These are phyloP conservation scores for Sander vitreus DNA, from an alignment of 2,113 vertebrate genomes.

Conservation along the genomic window DNA sequence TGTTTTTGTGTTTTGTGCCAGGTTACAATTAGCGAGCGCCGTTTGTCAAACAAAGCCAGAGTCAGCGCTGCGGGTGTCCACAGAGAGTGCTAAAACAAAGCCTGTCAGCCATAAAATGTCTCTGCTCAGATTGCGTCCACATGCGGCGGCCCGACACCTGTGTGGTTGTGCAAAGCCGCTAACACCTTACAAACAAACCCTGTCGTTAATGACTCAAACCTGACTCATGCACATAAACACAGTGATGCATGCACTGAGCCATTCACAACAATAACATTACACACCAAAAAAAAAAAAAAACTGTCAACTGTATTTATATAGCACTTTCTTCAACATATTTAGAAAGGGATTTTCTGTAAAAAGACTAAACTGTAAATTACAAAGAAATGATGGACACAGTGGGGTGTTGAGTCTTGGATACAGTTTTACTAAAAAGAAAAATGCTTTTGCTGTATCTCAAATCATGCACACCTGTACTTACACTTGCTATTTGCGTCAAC, in stretches of 20 bases:
- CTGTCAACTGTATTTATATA: background rate
- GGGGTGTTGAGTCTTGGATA: no score
- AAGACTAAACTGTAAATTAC: no score
- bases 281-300: background rate
- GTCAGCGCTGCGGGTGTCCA: conserved; percentile 13
- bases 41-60: conserved; percentile 43
- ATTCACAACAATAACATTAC: background rate
- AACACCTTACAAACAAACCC: conserved; percentile 6
- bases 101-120: conserved; percentile 11
- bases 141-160: background rate
- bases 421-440: no score
- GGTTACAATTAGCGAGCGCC: conserved; percentile 51
- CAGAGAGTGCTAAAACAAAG: conserved; percentile 18
- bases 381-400: no score
- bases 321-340: background rate
- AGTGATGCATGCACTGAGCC: background rate
- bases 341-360: background rate
- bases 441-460: no score
- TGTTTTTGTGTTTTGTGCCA: conserved; percentile 43
- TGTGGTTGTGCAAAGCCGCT: background rate
- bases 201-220: conserved; percentile 6
- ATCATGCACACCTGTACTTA: no score
- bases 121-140: conserved; percentile 9
- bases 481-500: no score
- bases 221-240: background rate